phyloP scores from a whole-genome alignment of 1,140 invertebrate species.

The Drosophila baimaii region DNA sequence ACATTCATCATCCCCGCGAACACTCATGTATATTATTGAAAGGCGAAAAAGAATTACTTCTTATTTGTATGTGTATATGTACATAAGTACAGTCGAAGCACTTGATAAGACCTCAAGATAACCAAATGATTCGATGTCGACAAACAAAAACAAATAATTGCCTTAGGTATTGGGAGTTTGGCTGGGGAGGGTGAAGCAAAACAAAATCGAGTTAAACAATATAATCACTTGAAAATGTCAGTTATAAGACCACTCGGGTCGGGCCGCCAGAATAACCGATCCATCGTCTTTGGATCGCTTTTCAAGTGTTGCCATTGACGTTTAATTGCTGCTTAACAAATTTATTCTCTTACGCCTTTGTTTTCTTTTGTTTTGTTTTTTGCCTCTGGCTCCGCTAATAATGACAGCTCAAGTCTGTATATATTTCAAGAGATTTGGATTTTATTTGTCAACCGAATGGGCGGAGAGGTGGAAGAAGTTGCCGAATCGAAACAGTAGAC shows the following conservation, averaged over 20 bases:
- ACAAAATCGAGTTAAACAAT: conserved; percentile 32
- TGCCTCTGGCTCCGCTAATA: conserved; percentile 18
- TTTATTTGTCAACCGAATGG: conserved; percentile 7
- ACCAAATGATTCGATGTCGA: conserved; percentile 47
- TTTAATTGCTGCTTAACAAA: conserved; percentile 58
- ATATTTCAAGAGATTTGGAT: conserved; percentile 23
- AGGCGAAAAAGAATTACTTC: conserved; percentile 24
- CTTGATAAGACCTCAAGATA: conserved; percentile 56
- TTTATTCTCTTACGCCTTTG: conserved; percentile 34
- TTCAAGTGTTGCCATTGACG: conserved; percentile 55
- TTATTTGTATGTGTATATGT: neutral
- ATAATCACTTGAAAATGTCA: conserved; percentile 63
- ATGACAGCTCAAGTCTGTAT: conserved; percentile 33
- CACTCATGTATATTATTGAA: conserved; percentile 25
- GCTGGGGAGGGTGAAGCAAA: neutral
- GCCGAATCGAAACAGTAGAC: conserved; percentile 28
- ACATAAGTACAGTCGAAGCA: conserved; percentile 41
- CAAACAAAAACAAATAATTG: conserved; percentile 47
- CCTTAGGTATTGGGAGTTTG: conserved; percentile 4
- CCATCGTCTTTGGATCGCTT: conserved; percentile 49
- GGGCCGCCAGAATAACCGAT: conserved; percentile 28
- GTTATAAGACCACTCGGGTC: conserved; percentile 39
- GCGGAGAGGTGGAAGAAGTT: neutral
- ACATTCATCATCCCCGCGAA: conserved; percentile 16
- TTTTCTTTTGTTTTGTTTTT: conserved; percentile 23